These are phyloP conservation scores for Berghia stephanieae DNA, from an alignment of 1,140 invertebrate genomes.

Conservation along the genomic window DNA sequence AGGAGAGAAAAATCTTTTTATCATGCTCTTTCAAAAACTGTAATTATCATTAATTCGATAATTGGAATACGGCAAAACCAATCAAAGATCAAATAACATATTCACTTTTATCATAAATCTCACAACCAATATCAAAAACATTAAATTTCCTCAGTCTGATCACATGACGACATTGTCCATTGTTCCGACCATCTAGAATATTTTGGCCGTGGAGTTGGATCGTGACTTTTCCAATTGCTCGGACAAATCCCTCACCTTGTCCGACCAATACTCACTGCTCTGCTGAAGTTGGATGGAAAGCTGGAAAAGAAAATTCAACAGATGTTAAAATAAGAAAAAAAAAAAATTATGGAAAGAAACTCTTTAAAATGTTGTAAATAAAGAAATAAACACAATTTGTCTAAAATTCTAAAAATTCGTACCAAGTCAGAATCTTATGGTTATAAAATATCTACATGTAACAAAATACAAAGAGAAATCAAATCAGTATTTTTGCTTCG, in stretches of 20 bases:
- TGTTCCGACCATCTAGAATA: not conserved
- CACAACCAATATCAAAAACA: not conserved
- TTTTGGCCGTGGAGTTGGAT: not conserved
- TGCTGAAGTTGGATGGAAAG: conserved; percentile 63
- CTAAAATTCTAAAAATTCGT: too few species aligned
- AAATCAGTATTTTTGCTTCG: too few species aligned
- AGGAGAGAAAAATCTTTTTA: too few species aligned
- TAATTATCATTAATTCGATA: conserved; percentile 28
- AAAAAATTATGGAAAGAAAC: not conserved
- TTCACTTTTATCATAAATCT: not conserved
- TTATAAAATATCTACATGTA: too few species aligned
- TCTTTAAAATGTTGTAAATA: not conserved
- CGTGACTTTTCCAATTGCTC: conserved; percentile 42
- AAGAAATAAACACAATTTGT: too few species aligned
- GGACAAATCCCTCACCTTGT: conserved; percentile 61
- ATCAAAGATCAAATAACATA: conserved; percentile 18
- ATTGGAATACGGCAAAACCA: too few species aligned
- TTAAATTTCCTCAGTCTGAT: not conserved
- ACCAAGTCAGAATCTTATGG: too few species aligned
- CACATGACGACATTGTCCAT: not conserved
- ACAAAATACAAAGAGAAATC: too few species aligned
- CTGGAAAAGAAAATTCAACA: conserved; percentile 39
- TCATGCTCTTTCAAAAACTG: conserved; percentile 21
- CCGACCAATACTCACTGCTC: conserved; percentile 65
- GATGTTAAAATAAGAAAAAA: not conserved